These are phyloP conservation scores for Dromococcyx pavoninus DNA, from an alignment of 2,797 vertebrate genomes.

Conservation along the genomic window DNA sequence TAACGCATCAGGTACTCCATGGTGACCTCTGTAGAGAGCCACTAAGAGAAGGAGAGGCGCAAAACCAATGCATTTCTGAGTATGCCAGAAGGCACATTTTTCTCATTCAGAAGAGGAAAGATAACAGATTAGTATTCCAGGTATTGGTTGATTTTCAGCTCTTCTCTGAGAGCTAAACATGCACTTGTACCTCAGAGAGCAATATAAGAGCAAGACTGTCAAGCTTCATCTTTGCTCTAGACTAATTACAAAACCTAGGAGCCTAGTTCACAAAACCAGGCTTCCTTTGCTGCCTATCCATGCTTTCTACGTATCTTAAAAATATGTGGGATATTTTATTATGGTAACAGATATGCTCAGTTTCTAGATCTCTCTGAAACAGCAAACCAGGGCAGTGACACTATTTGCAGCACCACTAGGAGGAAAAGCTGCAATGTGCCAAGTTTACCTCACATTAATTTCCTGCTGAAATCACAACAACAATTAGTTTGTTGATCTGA, in stretches of 20 bases:
- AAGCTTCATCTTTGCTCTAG: slow-evolving; percentile 58
- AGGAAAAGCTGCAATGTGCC: background rate
- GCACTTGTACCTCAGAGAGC: slow-evolving; percentile 44
- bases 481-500: background rate
- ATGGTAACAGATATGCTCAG: background rate
- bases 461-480: slow-evolving; percentile 1
- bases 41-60: background rate
- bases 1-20: fast-evolving
- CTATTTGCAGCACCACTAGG: background rate
- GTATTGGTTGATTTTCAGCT: slow-evolving; percentile 53
- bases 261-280: slow-evolving; percentile 41
- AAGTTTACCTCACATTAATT: background rate
- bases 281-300: slow-evolving; percentile 3
- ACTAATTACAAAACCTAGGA: slow-evolving; percentile 64
- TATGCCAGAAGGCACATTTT: slow-evolving; percentile 18
- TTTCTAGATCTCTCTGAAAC: background rate
- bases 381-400: background rate
- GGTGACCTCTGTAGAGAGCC: background rate
- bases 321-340: background rate
- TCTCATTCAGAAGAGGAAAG: slow-evolving; percentile 7
- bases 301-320: background rate
- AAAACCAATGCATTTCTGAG: background rate
- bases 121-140: slow-evolving; percentile 54
- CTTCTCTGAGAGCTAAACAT: slow-evolving; percentile 51
- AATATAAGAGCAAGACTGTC: slow-evolving; percentile 44